Percentiles rank a stretch among this genome's conserved stretches.
These are phyloP conservation scores for Popillia japonica DNA, from an alignment of 1,140 invertebrate species.

Conservation along the genomic window DNA sequence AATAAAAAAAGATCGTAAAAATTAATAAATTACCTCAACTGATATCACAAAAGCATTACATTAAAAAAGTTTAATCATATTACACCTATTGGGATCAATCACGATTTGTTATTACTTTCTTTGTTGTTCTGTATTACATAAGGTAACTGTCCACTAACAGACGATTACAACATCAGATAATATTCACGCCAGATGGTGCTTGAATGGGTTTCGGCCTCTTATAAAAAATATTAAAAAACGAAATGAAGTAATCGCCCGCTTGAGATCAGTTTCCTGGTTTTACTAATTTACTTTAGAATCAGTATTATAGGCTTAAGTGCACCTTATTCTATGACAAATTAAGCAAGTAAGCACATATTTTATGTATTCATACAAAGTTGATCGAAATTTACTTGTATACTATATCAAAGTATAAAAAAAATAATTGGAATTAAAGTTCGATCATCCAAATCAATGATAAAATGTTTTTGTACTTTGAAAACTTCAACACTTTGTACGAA, in stretches of 20 bases:
- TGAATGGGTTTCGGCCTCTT: constrained; percentile 27
- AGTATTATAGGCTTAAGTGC: constrained; percentile 49
- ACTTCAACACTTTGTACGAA: constrained; percentile 12
- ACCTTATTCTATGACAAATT: constrained; percentile 56
- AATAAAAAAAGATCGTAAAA: constrained; percentile 11
- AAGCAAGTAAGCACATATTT: constrained; percentile 57
- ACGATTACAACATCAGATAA: neutral
- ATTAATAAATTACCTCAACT: neutral
- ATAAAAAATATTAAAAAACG: constrained; percentile 42
- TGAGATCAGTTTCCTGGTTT: constrained; percentile 9
- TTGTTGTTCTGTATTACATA: constrained; percentile 24
- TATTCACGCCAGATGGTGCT: constrained; percentile 2
- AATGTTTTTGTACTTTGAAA: neutral
- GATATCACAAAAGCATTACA: neutral
- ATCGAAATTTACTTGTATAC: neutral
- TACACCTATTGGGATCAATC: constrained; percentile 14
- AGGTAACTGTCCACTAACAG: neutral
- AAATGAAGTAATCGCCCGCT: constrained; percentile 43
- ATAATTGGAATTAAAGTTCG: neutral
- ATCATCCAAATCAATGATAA: neutral
- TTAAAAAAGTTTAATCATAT: constrained; percentile 29
- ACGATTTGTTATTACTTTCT: constrained; percentile 29
- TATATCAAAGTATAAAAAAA: neutral
- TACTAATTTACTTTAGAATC: constrained; percentile 41
- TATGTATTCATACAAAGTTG: constrained; percentile 32